Evolutionary conservation across 2,797 vertebrate genomes (phyloP).

Genomic region (Pteropus rufus): DNA sequence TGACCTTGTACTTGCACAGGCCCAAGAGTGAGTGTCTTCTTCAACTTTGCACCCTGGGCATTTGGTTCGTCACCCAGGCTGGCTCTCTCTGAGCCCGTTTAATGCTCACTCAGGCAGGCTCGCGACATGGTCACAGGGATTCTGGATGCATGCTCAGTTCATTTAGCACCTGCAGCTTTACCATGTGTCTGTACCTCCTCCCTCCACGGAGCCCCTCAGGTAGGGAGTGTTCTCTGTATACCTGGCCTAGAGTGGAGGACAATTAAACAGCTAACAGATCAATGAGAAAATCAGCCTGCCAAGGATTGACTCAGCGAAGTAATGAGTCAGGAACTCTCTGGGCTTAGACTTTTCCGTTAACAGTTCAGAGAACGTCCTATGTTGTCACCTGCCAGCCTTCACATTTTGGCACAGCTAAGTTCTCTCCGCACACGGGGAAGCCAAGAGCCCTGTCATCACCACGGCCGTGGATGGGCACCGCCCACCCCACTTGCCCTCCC

Average conservation of each 20-base stretch:
- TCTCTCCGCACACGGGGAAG: background rate
- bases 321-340: background rate
- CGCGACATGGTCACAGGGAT: rapidly evolving
- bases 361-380: background rate
- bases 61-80: background rate
- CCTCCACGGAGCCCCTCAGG: background rate
- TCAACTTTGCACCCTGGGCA: rapidly evolving
- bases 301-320: background rate
- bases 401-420: background rate
- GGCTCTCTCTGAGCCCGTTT: background rate
- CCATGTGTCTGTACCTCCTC: background rate
- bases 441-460: background rate
- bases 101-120: background rate
- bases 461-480: rapidly evolving
- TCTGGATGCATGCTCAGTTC: background rate
- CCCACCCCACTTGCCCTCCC: background rate
- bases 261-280: background rate
- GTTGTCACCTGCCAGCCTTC: background rate
- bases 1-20: background rate
- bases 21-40: background rate
- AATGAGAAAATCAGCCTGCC: background rate
- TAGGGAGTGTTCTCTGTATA: background rate
- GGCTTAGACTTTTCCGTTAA: background rate
- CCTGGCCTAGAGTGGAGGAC: background rate
- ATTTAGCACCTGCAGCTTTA: rapidly evolving